Conservation (phyloP, 2,888 invertebrate species). For the Limenitis camilla region DNA sequence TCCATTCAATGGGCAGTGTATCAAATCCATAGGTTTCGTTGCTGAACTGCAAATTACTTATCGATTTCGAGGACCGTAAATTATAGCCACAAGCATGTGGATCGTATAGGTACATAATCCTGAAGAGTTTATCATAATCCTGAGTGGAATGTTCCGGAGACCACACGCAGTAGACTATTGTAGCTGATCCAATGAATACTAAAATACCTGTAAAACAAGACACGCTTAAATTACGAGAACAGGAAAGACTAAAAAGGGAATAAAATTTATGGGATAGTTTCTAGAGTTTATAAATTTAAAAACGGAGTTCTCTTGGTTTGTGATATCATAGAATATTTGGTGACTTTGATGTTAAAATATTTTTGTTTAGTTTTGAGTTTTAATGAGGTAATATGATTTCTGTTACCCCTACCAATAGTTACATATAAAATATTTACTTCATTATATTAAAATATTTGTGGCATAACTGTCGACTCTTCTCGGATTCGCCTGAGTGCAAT, state of each 20-base stretch:
- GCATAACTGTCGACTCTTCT: no score
- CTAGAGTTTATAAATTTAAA: no score
- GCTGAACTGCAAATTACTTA: constrained; percentile 37
- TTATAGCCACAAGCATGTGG: constrained; percentile 40
- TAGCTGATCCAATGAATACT: constrained; percentile 33
- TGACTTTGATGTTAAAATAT: no score
- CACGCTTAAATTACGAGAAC: no score
- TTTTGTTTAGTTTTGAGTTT: no score
- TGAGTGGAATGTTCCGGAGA: constrained; percentile 31
- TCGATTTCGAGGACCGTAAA: constrained; percentile 25
- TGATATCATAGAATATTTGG: no score
- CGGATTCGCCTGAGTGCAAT: no score
- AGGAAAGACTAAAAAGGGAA: background rate
- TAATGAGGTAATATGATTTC: no score
- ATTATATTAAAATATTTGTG: no score
- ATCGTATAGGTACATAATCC: constrained; percentile 61
- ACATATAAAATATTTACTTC: no score
- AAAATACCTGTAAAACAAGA: constrained; percentile 36
- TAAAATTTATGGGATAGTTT: background rate
- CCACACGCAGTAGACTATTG: constrained; percentile 47
- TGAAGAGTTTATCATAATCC: constrained; percentile 45
- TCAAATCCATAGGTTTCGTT: constrained; percentile 39
- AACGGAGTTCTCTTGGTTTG: no score
- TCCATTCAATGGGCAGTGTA: constrained; percentile 41
- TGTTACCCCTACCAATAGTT: no score